Evolutionary conservation across 2,888 invertebrate genomes (phyloP), one percentile per base, ranked within the genome.

Genomic region (Gortyna flavago): DNA sequence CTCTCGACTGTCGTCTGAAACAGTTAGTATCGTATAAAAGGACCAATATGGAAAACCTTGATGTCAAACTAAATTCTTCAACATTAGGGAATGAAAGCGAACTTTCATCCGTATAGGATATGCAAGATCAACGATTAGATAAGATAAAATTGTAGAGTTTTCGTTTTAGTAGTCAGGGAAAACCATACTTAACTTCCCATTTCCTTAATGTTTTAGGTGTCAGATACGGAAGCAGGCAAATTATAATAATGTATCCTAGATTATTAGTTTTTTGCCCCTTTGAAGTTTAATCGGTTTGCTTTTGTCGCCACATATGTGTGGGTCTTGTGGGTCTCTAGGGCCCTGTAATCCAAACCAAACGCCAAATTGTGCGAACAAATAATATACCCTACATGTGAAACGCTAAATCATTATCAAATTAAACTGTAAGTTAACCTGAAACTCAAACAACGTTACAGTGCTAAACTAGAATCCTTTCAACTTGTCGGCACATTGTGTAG

Each of bases 391-490:
- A 13, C 29, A 32, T 65, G n/a, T 57, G 25, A 21, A 66, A 29
- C 32, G n/a, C 21, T 59, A 61, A 83, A 74, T 72, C 70, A 76
- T 81, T 77, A 74, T 51, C 57, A 72, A 66, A 74, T 85, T 41
- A 74, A 69, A 66, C 64, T 64, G 57, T 70, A 70, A 85, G 67
- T 75, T 75, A 83, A 83, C 75, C 86, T 86, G 66, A 72, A 86
- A 84, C 68, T 84, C 32, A 71, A 85, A 84, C 72, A 64, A 62
- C 64, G 51, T 74, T 74, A 76, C 73, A 66, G 59, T 51, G 41
- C 74, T 78, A 57, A 77, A 84, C 74, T 79, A 80, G 67, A 75
- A 79, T 77, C 76, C 80, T 84, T 83, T 84, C 41, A 78, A 76
- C 61, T 59, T 72, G 84, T 75, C 76, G 67, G 38, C 71, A 72